These are phyloP conservation scores for Anser brachyrhynchus DNA, from an alignment of 2,113 vertebrate species.

Conservation along the genomic window DNA sequence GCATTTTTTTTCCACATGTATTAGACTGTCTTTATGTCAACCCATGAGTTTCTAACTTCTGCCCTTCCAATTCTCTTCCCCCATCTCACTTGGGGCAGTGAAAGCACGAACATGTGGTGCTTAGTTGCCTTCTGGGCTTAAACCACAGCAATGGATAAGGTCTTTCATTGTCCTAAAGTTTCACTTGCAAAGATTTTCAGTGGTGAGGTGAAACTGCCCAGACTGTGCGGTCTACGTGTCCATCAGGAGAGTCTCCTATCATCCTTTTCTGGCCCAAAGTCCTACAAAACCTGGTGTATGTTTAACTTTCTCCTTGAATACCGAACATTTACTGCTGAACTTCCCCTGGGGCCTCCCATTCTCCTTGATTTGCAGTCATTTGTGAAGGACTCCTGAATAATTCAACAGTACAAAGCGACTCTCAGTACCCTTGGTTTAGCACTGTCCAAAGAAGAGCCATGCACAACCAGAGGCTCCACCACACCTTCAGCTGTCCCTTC, in stretches of 20 bases:
- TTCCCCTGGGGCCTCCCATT: neutral
- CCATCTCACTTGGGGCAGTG: neutral
- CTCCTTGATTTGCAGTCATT: neutral
- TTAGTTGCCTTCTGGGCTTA: neutral
- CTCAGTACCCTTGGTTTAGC: neutral
- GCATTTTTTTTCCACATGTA: neutral
- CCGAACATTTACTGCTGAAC: neutral
- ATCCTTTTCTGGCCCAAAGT: neutral
- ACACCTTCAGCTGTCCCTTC: neutral
- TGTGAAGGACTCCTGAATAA: slow-evolving; percentile 52
- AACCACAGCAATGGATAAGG: neutral
- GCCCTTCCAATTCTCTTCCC: neutral
- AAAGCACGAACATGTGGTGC: neutral
- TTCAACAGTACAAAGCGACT: neutral
- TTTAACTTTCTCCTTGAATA: neutral
- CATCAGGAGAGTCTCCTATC: rapidly evolving
- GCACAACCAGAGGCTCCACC: neutral
- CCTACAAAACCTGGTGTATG: neutral
- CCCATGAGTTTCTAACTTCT: neutral
- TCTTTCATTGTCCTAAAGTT: neutral
- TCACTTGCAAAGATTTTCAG: neutral
- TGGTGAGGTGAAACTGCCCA: neutral
- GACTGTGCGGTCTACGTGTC: neutral
- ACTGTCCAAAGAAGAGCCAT: neutral
- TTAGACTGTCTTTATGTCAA: neutral